phyloP scores from a whole-genome alignment of 1,140 invertebrate species.

The Nasonia vitripennis region DNA sequence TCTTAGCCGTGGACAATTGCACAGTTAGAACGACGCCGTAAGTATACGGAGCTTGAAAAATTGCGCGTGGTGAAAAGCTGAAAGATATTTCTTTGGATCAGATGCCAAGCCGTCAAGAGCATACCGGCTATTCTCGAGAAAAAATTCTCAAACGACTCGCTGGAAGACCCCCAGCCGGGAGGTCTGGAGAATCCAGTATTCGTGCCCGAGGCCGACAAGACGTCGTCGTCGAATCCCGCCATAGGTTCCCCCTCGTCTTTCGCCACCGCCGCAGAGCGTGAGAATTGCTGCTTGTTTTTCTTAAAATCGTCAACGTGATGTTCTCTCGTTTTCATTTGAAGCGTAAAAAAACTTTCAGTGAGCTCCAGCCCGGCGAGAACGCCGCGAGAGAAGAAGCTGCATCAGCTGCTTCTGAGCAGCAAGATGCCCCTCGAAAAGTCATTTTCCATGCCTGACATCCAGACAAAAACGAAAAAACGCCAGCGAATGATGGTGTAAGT shows the following conservation, averaged over 20 bases:
- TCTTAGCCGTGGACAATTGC: conserved; percentile 66
- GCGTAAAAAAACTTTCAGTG: background rate
- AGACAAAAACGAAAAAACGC: conserved; percentile 82
- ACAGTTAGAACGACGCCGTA: conserved; percentile 57
- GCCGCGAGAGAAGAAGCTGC: conserved; percentile 59
- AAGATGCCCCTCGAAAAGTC: conserved; percentile 85
- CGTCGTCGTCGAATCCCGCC: conserved; percentile 58
- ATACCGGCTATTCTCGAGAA: conserved; percentile 54
- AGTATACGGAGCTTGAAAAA: conserved; percentile 42
- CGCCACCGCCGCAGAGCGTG: conserved; percentile 57
- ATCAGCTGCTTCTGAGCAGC: conserved; percentile 63
- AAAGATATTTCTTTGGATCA: background rate
- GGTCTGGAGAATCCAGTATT: conserved; percentile 67
- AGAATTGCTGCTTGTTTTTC: conserved; percentile 28
- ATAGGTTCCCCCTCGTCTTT: conserved; percentile 55
- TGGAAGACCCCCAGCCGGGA: conserved; percentile 38
- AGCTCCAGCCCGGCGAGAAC: conserved; percentile 47
- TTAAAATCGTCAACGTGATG: background rate
- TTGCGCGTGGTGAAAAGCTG: too few species aligned
- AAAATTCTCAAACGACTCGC: conserved; percentile 53
- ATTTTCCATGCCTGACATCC: conserved; percentile 88
- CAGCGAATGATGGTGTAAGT: conserved; percentile 83
- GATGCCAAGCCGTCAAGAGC: conserved; percentile 54
- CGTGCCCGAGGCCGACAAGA: conserved; percentile 60
- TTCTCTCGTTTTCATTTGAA: background rate